phyloP scores from a whole-genome alignment of 37 sponge, comb jelly and placozoan genomes.

The Halichondria panicea region DNA sequence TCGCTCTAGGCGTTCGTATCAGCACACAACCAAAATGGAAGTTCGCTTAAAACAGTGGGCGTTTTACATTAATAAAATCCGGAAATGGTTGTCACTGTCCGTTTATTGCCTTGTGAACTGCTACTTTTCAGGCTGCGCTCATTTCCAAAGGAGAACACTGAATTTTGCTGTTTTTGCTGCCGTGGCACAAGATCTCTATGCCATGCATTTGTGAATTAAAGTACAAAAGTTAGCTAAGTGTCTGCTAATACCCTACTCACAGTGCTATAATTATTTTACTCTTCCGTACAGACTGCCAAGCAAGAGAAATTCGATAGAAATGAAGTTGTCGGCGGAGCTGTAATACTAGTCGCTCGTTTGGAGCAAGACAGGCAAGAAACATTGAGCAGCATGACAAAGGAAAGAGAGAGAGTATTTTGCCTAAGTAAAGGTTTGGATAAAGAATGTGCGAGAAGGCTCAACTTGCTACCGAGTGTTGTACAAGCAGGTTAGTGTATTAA shows the following conservation, averaged over 20 bases:
- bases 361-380: slow-evolving; percentile 53
- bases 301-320: not conserved
- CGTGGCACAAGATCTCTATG: too few species aligned
- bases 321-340: slow-evolving; percentile 7
- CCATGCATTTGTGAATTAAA: not conserved
- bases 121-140: too few species aligned
- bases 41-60: too few species aligned
- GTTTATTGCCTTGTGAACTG: too few species aligned
- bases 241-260: too few species aligned
- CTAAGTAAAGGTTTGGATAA: slow-evolving; percentile 20
- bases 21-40: too few species aligned
- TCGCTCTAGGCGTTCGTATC: too few species aligned
- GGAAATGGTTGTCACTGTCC: too few species aligned
- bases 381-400: slow-evolving; percentile 1
- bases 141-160: too few species aligned
- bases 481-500: slow-evolving; percentile 30
- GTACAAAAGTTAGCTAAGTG: not conserved
- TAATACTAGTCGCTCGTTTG: slow-evolving; percentile 28
- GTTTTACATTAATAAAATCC: too few species aligned
- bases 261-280: not conserved
- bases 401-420: slow-evolving; percentile 11
- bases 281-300: not conserved
- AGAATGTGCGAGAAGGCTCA: slow-evolving; percentile 40
- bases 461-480: slow-evolving; percentile 21
- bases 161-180: too few species aligned